A percentile compares a stretch with the other conserved stretches of the same genome.
phyloP scores from a whole-genome alignment of 2,888 invertebrate genomes.

The Eutolmus rufibarbis region DNA sequence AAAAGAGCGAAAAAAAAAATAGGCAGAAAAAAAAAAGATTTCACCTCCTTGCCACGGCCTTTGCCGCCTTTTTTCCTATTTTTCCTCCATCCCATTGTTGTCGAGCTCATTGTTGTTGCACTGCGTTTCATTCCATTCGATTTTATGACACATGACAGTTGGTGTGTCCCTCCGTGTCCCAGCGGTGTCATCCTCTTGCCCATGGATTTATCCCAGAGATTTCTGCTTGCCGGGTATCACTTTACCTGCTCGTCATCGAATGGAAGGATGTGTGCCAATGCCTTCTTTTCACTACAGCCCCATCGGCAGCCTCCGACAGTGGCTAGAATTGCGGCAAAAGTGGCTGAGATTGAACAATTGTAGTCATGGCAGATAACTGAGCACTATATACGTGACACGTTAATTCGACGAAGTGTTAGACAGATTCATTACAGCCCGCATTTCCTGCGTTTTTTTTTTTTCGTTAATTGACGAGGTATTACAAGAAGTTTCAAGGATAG shows the following conservation, averaged over 20 bases:
- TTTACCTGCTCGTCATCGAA: not conserved
- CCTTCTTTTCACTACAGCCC: not conserved
- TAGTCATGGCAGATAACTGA: not conserved
- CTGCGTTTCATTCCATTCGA: not conserved
- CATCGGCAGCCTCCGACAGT: not conserved
- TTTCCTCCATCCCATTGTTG: not conserved
- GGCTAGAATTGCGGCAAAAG: not conserved
- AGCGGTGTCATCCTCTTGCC: not conserved
- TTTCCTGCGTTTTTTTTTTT: not conserved
- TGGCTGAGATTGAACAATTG: not conserved
- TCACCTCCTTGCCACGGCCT: not conserved
- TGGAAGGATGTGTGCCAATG: not conserved
- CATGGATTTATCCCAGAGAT: not conserved
- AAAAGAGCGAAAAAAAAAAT: not conserved
- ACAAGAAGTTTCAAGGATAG: not conserved
- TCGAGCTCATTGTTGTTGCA: not conserved
- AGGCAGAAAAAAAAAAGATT: not conserved
- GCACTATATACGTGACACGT: not conserved
- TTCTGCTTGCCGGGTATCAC: not conserved
- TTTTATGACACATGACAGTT: slow-evolving; percentile 33
- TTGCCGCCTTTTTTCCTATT: not conserved
- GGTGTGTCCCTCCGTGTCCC: not conserved
- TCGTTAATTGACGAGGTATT: not conserved
- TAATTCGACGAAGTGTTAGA: not conserved
- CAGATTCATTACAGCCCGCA: not conserved